Conservation (phyloP, 2,797 vertebrate genomes). For the Sciaenops ocellatus region DNA sequence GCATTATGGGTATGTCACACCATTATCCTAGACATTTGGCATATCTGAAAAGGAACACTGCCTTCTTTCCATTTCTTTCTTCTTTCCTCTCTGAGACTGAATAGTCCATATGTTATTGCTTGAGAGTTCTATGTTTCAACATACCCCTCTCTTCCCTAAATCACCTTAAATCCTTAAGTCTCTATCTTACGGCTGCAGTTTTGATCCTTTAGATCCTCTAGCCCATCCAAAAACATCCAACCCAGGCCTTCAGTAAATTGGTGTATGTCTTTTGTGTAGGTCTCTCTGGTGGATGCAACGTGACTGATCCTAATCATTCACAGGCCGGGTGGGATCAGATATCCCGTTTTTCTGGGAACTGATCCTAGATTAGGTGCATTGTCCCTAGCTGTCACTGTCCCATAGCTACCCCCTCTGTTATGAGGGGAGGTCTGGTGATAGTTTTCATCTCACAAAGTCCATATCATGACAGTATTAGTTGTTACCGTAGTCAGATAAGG, state of each 20-base stretch:
- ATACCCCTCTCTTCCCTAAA: constrained; percentile 48
- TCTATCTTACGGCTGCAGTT: constrained; percentile 45
- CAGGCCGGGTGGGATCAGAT: not conserved
- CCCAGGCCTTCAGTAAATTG: not conserved
- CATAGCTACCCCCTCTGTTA: not conserved
- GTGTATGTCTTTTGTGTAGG: not conserved
- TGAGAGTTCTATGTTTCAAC: constrained; percentile 50
- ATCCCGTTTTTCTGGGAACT: not conserved
- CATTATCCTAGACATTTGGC: constrained; percentile 77
- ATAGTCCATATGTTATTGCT: constrained; percentile 51
- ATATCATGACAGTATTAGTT: constrained; percentile 14
- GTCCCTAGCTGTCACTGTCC: constrained; percentile 11
- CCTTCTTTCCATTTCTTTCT: constrained; percentile 59
- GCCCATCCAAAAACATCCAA: not conserved
- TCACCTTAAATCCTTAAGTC: constrained; percentile 25
- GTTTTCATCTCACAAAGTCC: constrained; percentile 12
- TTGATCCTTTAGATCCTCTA: constrained; percentile 40
- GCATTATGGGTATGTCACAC: constrained; percentile 80
- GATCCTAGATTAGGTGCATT: constrained; percentile 18
- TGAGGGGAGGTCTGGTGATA: not conserved
- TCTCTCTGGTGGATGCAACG: not conserved
- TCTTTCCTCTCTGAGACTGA: constrained; percentile 31
- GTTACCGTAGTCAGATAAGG: constrained; percentile 10
- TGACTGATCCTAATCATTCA: constrained; percentile 19
- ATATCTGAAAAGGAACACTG: constrained; percentile 67